A percentile compares a stretch with the other conserved stretches of the same genome.
phyloP scores from a whole-genome alignment of 1,140 invertebrate species.

The Pachyrhynchus sulphureomaculatus region DNA sequence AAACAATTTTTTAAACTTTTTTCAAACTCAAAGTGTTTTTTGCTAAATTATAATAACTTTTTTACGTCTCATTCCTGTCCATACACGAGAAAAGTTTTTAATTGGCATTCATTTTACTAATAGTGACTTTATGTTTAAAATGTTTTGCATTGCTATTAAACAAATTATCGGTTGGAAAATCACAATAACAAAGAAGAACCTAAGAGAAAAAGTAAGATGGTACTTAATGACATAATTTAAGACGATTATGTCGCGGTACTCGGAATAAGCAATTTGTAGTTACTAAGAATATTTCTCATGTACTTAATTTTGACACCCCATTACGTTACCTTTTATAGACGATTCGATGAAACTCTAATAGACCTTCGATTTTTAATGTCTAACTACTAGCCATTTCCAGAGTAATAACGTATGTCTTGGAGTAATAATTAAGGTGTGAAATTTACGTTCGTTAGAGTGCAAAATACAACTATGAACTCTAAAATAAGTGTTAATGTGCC shows the following conservation, averaged over 20 bases:
- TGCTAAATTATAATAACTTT: too few species aligned
- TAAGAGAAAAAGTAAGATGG: too few species aligned
- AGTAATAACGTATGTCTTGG: constrained; percentile 26
- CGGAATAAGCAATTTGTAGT: background rate
- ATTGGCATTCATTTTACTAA: too few species aligned
- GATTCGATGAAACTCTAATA: constrained; percentile 23
- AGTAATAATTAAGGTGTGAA: constrained; percentile 28
- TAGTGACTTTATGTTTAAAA: too few species aligned
- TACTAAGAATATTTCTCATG: constrained; percentile 1
- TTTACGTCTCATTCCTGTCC: too few species aligned
- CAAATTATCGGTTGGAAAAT: too few species aligned
- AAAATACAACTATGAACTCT: constrained; percentile 14
- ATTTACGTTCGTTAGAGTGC: constrained; percentile 26
- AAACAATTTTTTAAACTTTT: too few species aligned
- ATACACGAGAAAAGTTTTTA: too few species aligned
- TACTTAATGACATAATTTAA: constrained; percentile 19
- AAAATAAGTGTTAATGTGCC: constrained; percentile 25
- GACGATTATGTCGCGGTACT: constrained; percentile 1
- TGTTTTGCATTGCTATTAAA: too few species aligned
- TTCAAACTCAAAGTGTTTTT: too few species aligned
- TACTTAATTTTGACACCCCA: constrained; percentile 24
- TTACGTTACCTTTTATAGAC: constrained; percentile 14
- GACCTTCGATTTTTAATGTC: constrained; percentile 13
- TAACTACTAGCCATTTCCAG: constrained; percentile 8
- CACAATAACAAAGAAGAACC: too few species aligned